Conservation (phyloP, 2,888 invertebrate species). For the Hesperia comma region DNA sequence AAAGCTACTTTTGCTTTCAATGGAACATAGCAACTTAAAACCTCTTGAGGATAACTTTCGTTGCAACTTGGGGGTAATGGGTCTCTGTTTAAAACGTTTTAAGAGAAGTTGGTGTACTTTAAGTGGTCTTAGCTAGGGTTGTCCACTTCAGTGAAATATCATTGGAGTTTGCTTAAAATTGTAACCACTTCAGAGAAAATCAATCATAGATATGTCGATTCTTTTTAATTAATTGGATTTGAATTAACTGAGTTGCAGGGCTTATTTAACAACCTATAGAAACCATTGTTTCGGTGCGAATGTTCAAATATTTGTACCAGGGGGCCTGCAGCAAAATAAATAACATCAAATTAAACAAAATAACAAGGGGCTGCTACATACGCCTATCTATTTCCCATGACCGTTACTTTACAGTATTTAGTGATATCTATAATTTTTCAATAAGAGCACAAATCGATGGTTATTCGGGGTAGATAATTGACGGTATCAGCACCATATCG, state of each 20-base stretch:
- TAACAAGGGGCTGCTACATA: conserved; percentile 2
- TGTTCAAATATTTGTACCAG: neutral
- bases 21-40: conserved; percentile 37
- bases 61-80: neutral
- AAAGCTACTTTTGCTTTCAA: conserved; percentile 66
- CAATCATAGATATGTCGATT: too few relatives aligned
- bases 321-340: neutral
- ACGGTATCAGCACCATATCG: conserved; percentile 66
- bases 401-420: conserved; percentile 45
- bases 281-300: too few relatives aligned
- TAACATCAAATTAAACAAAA: conserved; percentile 13
- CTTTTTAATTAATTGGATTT: too few relatives aligned
- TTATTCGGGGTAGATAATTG: conserved; percentile 68
- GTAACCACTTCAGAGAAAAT: too few relatives aligned
- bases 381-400: conserved; percentile 53
- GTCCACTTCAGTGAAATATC: too few relatives aligned
- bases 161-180: too few relatives aligned
- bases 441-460: conserved; percentile 53
- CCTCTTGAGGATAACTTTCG: conserved; percentile 30
- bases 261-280: too few relatives aligned
- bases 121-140: too few relatives aligned
- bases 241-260: too few relatives aligned
- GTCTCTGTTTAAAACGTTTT: neutral
- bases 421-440: conserved; percentile 60
- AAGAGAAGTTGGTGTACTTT: too few relatives aligned